phyloP scores from a whole-genome alignment of 2,888 invertebrate species.

The Parnassius orleans region DNA sequence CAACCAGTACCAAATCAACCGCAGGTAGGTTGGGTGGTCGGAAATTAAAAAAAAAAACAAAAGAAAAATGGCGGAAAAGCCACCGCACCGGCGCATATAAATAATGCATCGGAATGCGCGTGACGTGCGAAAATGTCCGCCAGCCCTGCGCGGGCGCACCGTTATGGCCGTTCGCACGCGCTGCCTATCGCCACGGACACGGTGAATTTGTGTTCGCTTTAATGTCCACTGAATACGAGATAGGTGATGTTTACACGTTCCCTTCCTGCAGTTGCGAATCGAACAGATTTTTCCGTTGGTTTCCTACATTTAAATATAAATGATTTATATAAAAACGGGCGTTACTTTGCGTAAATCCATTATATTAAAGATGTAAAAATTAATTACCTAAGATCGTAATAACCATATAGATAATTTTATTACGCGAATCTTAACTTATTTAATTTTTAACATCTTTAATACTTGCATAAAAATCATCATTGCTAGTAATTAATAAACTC shows the following conservation, averaged over 20 bases:
- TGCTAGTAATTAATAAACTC: too few relatives aligned
- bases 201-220: slow-evolving; percentile 7
- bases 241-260: not conserved
- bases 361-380: too few relatives aligned
- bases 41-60: slow-evolving; percentile 8
- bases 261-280: not conserved
- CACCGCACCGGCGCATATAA: slow-evolving; percentile 53
- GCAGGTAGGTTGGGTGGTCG: not conserved
- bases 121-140: slow-evolving; percentile 63
- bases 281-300: too few relatives aligned
- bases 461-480: too few relatives aligned
- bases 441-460: too few relatives aligned
- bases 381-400: too few relatives aligned
- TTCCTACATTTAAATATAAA: not conserved
- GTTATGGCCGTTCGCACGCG: slow-evolving; percentile 37
- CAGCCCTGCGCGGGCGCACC: slow-evolving; percentile 27
- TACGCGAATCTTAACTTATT: too few relatives aligned
- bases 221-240: slow-evolving; percentile 12
- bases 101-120: slow-evolving; percentile 67
- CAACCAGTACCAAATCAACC: slow-evolving; percentile 6
- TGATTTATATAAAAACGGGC: not conserved
- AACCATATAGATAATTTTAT: too few relatives aligned
- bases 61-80: slow-evolving; percentile 21
- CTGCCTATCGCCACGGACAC: slow-evolving; percentile 7
- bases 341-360: too few relatives aligned